Base-by-base conservation (phyloP, 2,797 vertebrate species). In the Thalassophryne amazonica region DNA sequence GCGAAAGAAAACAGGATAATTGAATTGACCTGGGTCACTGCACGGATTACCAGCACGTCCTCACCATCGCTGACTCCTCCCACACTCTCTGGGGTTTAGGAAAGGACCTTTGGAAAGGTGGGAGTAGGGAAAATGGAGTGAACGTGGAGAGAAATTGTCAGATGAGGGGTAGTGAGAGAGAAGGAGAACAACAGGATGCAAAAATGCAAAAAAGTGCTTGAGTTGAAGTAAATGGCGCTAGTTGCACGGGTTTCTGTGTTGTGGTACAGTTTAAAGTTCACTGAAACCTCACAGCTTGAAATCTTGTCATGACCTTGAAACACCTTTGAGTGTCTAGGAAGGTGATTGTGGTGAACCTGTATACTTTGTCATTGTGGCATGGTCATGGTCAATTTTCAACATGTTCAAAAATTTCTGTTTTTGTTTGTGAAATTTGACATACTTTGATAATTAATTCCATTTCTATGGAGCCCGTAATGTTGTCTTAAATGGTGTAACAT, bases 1-100 rank as follows among this genome's bases (percentile, higher is more conserved):
- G 86, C 73, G 59, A 85, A 89, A 88, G 88, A 91, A 91, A 91
- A 91, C 88, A 90, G 88, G 89, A 92, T 91, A 92, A 92, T 92
- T 92, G 86, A 91, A 91, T 91, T 92, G 90, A 91, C 91, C 90
- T 88, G 80, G 81, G 86, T 91, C 86, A 80, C 80, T 73, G 78
- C 82, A 67, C 86, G 89, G 89, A 92, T 91, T 91, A 90, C 84
- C 83, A 83, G 72, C 60, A 37, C 70, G 70, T 88, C 86, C 67
- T 85, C 76, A 28, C 82, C 78, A 78, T 80, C 76, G 54, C 55
- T 69, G 58, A 59, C 83, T 83, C 84, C 84, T 61, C 86, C 85
- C 78, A 53, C 53, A 69, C 81, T 83, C 81, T 69, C 75, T 79
- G 81, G 86, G 85, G 80, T 83, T 91, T 88, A 84, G 73, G 73